These are phyloP conservation scores for Jaculus jaculus DNA, from an alignment of 2,113 vertebrate genomes.

Conservation along the genomic window DNA sequence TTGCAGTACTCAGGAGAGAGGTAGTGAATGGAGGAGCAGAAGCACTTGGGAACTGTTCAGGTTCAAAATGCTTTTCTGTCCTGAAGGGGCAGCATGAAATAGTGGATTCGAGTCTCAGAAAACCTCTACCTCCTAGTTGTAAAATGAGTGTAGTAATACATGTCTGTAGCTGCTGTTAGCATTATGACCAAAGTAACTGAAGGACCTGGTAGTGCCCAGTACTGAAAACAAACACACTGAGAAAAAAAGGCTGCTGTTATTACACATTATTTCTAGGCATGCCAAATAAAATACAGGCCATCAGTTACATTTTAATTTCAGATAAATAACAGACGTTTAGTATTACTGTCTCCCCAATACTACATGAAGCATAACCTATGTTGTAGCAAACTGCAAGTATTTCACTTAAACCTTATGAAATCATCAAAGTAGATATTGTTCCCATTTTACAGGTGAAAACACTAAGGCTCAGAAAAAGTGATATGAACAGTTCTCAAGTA, in stretches of 20 bases:
- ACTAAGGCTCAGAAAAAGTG: not conserved
- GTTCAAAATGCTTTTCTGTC: not conserved
- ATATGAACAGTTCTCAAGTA: not conserved
- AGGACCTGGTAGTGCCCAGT: not conserved
- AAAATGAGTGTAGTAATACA: constrained; percentile 29
- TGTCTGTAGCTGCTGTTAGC: not conserved
- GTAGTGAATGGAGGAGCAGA: not conserved
- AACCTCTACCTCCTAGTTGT: not conserved
- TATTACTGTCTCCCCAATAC: not conserved
- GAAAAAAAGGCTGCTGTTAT: not conserved
- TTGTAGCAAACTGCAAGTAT: not conserved
- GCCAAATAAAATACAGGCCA: not conserved
- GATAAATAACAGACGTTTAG: not conserved
- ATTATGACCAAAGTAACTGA: not conserved
- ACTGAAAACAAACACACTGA: not conserved
- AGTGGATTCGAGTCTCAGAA: constrained; percentile 20
- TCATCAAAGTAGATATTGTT: not conserved
- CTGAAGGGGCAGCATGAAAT: not conserved
- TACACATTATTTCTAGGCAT: constrained; percentile 1
- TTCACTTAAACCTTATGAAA: not conserved
- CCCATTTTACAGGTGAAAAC: not conserved
- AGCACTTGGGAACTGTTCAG: not conserved
- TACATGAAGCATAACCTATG: not conserved
- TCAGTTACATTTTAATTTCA: not conserved
- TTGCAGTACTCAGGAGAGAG: not conserved